These are phyloP conservation scores for Leptinotarsa lineolata DNA, from an alignment of 1,140 invertebrate genomes.

Conservation along the genomic window DNA sequence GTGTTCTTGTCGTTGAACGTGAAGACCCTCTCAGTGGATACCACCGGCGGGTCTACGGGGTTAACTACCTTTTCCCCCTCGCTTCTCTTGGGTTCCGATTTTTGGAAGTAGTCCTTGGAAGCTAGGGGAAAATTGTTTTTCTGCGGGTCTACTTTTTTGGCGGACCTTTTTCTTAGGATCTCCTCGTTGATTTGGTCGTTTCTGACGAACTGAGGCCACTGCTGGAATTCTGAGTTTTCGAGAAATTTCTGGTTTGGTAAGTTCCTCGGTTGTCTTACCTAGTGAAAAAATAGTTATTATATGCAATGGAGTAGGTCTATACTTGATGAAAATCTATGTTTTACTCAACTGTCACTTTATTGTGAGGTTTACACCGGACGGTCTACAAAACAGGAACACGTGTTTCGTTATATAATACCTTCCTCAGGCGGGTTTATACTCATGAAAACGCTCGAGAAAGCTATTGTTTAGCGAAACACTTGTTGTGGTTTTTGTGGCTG, in stretches of 20 bases:
- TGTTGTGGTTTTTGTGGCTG: too few species aligned
- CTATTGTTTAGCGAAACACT: too few species aligned
- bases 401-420: too few species aligned
- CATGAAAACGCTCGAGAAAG: too few species aligned
- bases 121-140: not conserved
- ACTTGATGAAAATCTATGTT: too few species aligned
- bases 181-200: slow-evolving; percentile 12
- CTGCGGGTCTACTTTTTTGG: not conserved
- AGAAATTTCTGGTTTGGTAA: slow-evolving; percentile 12
- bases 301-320: too few species aligned
- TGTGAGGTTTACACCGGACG: too few species aligned
- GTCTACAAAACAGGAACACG: too few species aligned
- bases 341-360: too few species aligned
- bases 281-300: not conserved
- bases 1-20: not conserved
- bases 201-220: slow-evolving; percentile 16
- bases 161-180: slow-evolving; percentile 10
- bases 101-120: slow-evolving; percentile 18
- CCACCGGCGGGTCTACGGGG: not conserved
- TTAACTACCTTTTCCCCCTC: not conserved
- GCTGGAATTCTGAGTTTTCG: slow-evolving; percentile 17
- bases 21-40: not conserved
- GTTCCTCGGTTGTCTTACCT: slow-evolving; percentile 9
- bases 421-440: too few species aligned
- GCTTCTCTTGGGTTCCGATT: not conserved